Conservation (phyloP, 2,888 invertebrate species). For the Arctia plantaginis region DNA sequence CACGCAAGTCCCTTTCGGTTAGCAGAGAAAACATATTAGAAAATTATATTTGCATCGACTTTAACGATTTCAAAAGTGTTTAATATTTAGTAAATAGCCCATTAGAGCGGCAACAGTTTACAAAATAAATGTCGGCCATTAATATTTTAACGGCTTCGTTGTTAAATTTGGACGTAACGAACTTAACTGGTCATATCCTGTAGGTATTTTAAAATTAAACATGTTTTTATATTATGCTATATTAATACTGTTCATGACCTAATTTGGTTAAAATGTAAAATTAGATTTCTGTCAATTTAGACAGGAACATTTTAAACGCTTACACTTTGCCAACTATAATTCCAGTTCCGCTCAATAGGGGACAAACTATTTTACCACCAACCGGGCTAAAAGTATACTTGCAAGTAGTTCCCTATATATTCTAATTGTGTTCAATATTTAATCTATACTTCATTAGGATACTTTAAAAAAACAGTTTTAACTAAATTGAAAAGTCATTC, state of each 20-base stretch:
- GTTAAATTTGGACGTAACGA: slow-evolving; percentile 57
- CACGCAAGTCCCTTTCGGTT: slow-evolving; percentile 18
- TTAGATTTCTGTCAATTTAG: too few species aligned
- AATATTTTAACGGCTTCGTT: slow-evolving; percentile 62
- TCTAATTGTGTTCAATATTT: too few species aligned
- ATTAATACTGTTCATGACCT: slow-evolving; percentile 32
- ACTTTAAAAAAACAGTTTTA: too few species aligned
- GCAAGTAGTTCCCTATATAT: too few species aligned
- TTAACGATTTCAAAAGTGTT: slow-evolving; percentile 64
- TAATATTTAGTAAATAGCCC: slow-evolving; percentile 77
- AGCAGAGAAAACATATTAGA: slow-evolving; percentile 32
- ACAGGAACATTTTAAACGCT: too few species aligned
- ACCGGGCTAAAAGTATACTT: not conserved
- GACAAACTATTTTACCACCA: not conserved
- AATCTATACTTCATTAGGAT: too few species aligned
- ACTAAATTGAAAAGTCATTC: too few species aligned
- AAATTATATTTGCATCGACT: slow-evolving; percentile 53
- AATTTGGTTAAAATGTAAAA: slow-evolving; percentile 16
- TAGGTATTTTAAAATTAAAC: slow-evolving; percentile 49
- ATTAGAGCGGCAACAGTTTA: slow-evolving; percentile 61
- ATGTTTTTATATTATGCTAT: slow-evolving; percentile 17
- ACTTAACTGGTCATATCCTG: slow-evolving; percentile 61
- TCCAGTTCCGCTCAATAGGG: too few species aligned
- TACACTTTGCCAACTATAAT: too few species aligned
- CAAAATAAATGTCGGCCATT: slow-evolving; percentile 63